Percentiles rank a stretch among this genome's conserved stretches.
phyloP scores from a whole-genome alignment of 2,797 vertebrate species.

The Artibeus lituratus region DNA sequence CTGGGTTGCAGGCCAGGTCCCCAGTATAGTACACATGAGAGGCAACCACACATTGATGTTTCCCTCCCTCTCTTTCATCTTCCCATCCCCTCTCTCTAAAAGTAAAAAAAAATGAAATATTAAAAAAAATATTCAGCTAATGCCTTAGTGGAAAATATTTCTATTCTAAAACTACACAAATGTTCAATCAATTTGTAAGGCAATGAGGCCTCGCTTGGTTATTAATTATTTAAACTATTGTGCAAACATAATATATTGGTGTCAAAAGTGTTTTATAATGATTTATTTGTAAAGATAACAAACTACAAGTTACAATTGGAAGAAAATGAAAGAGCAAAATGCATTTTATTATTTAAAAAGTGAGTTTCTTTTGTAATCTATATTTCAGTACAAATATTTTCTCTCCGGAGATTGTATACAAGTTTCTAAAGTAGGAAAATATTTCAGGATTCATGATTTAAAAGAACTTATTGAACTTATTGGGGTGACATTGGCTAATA shows the following conservation, averaged over 20 bases:
- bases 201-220: slow-evolving; percentile 1
- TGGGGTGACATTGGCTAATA: neutral
- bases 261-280: slow-evolving; percentile 14
- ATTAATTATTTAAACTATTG: slow-evolving; percentile 21
- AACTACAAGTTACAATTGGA: neutral
- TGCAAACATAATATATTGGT: slow-evolving; percentile 18
- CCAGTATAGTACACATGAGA: too few relatives aligned
- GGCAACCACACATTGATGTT: too few relatives aligned
- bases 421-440: neutral
- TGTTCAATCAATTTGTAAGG: slow-evolving; percentile 46
- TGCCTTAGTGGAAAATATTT: slow-evolving; percentile 2
- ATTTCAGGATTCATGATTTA: neutral
- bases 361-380: neutral
- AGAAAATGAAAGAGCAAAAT: neutral
- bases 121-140: neutral
- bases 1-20: too few relatives aligned
- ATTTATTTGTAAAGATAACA: slow-evolving; percentile 19
- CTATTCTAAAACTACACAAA: slow-evolving; percentile 23
- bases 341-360: neutral
- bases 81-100: too few relatives aligned
- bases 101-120: too few relatives aligned
- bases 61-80: too few relatives aligned
- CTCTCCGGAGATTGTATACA: neutral
- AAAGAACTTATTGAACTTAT: neutral
- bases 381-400: neutral